Conservation (phyloP, 2,113 vertebrate genomes). For the Rutilus rutilus region DNA sequence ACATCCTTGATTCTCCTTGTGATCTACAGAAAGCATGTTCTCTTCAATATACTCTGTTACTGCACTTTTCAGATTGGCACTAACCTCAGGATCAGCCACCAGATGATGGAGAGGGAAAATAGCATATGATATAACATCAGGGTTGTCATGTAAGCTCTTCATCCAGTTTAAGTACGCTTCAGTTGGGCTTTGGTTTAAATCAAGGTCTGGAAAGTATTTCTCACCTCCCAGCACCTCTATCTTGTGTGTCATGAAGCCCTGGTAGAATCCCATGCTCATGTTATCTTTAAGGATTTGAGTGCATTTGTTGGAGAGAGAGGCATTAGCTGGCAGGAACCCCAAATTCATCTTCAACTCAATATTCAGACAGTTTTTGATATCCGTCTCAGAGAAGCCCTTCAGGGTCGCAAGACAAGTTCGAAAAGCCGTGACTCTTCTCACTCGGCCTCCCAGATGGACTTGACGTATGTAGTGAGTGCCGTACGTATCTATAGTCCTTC, state of each 20-base stretch:
- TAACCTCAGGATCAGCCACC: slow-evolving; percentile 67
- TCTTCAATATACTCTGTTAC: slow-evolving; percentile 72
- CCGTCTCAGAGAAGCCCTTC: slow-evolving; percentile 69
- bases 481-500: slow-evolving; percentile 74
- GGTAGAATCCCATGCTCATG: slow-evolving; percentile 76
- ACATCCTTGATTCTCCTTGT: slow-evolving; percentile 63
- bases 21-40: slow-evolving; percentile 66
- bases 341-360: slow-evolving; percentile 71
- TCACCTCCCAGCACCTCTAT: slow-evolving; percentile 75
- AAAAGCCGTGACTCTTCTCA: slow-evolving; percentile 76
- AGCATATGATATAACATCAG: slow-evolving; percentile 74
- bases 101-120: slow-evolving; percentile 77
- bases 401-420: slow-evolving; percentile 77
- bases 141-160: slow-evolving; percentile 71
- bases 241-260: slow-evolving; percentile 77
- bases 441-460: slow-evolving; percentile 78
- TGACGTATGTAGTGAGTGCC: slow-evolving; percentile 82
- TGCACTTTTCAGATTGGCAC: slow-evolving; percentile 64
- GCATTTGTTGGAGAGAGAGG: slow-evolving; percentile 71
- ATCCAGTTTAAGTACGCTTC: slow-evolving; percentile 75
- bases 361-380: slow-evolving; percentile 78
- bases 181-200: slow-evolving; percentile 68
- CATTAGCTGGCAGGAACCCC: slow-evolving; percentile 72
- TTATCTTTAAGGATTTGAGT: slow-evolving; percentile 69
- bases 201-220: slow-evolving; percentile 72